A percentile compares a stretch with the other conserved stretches of the same genome.
phyloP scores from a whole-genome alignment of 2,113 vertebrate genomes.

The Cinclus cinclus region DNA sequence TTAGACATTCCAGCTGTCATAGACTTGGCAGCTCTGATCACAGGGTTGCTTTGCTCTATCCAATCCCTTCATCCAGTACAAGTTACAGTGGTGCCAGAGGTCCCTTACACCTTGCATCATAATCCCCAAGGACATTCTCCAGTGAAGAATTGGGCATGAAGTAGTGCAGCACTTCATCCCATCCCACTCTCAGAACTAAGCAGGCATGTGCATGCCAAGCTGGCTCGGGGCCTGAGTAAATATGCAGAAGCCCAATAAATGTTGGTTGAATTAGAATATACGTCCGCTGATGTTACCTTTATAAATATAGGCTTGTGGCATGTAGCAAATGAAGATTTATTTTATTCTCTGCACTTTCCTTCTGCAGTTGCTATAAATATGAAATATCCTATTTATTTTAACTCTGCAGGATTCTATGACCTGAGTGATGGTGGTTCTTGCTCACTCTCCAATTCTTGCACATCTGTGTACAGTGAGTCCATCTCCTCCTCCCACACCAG shows the following conservation, averaged over 20 bases:
- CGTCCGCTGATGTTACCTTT: neutral
- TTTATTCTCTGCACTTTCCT: neutral
- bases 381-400: slow-evolving; percentile 2
- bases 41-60: neutral
- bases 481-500: slow-evolving; percentile 81
- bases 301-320: neutral
- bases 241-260: neutral
- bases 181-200: neutral
- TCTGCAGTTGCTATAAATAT: neutral
- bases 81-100: neutral
- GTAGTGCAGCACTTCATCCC: neutral
- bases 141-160: neutral
- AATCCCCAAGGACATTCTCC: neutral
- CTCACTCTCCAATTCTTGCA: slow-evolving; percentile 91
- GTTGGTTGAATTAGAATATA: neutral
- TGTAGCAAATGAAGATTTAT: neutral
- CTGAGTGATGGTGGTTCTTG: slow-evolving; percentile 90
- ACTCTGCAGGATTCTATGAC: slow-evolving; percentile 88
- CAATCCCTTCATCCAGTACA: neutral
- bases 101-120: neutral
- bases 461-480: slow-evolving; percentile 90
- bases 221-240: neutral
- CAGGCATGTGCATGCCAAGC: neutral
- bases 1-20: neutral
- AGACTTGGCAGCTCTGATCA: neutral